Percentiles rank a stretch among this genome's conserved stretches.
Conservation (phyloP, 2,797 vertebrate species). For the Onychomys torridus region DNA sequence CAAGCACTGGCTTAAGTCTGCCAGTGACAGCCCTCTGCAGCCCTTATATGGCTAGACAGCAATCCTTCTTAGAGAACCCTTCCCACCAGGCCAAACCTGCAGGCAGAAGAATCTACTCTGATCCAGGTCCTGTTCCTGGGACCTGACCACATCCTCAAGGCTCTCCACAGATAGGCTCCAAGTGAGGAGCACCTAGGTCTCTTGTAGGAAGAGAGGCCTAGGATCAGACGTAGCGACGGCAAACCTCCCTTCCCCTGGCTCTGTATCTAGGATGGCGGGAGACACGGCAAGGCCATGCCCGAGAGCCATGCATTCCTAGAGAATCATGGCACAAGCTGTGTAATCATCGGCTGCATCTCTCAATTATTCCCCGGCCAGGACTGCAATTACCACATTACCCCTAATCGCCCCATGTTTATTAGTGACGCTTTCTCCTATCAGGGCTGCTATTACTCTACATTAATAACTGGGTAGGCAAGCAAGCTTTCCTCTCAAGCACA, state of each 20-base stretch:
- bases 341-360: conserved; percentile 63
- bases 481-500: conserved; percentile 38
- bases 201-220: not conserved
- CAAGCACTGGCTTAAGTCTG: not conserved
- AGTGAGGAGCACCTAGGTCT: not conserved
- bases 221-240: not conserved
- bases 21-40: not conserved
- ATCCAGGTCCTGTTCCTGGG: not conserved
- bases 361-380: conserved; percentile 55
- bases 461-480: conserved; percentile 70
- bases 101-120: not conserved
- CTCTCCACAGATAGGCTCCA: not conserved
- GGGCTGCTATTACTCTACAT: conserved; percentile 73
- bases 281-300: conserved; percentile 60
- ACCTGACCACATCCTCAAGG: not conserved
- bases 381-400: conserved; percentile 78
- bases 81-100: not conserved
- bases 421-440: conserved; percentile 25
- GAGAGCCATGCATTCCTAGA: conserved; percentile 71
- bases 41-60: not conserved
- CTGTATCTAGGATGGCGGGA: not conserved
- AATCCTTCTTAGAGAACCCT: accelerated
- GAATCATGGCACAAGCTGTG: not conserved
- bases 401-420: conserved; percentile 62
- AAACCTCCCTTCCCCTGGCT: conserved; percentile 25